phyloP scores from a whole-genome alignment of 2,888 invertebrate species.

The Amphipoea lucens region DNA sequence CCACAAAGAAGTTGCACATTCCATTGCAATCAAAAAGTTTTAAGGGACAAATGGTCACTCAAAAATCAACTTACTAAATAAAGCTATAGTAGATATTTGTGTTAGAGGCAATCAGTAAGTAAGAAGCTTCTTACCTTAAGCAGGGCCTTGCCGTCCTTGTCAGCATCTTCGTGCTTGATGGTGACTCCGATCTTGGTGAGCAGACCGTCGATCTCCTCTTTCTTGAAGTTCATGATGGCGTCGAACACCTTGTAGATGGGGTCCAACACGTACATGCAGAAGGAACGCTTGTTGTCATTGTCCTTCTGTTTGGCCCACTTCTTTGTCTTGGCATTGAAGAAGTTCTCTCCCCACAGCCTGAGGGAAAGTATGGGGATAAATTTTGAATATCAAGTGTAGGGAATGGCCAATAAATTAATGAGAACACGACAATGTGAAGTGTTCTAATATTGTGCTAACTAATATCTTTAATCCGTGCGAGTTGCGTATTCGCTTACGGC shows the following conservation, averaged over 20 bases:
- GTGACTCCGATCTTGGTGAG: slow-evolving; percentile 97
- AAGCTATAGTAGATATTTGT: not conserved
- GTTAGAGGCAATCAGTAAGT: not conserved
- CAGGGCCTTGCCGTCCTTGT: slow-evolving; percentile 98
- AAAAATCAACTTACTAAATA: not conserved
- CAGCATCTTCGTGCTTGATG: slow-evolving; percentile 98
- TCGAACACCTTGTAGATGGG: slow-evolving; percentile 98
- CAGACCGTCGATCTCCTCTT: slow-evolving; percentile 97
- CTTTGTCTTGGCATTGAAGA: slow-evolving; percentile 99
- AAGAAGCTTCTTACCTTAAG: slow-evolving; percentile 92
- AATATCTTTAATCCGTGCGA: not conserved
- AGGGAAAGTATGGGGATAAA: not conserved
- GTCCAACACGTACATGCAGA: slow-evolving; percentile 99
- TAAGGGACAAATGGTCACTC: not conserved
- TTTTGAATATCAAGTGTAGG: not conserved
- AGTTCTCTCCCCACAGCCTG: slow-evolving; percentile 99
- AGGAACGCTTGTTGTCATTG: slow-evolving; percentile 97
- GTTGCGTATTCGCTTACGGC: not conserved
- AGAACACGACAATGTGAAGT: not conserved
- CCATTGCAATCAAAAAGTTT: not conserved
- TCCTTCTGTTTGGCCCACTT: slow-evolving; percentile 99
- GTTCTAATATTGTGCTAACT: not conserved
- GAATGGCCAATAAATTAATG: not conserved
- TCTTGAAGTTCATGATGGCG: slow-evolving; percentile 97
- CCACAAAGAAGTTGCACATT: not conserved